phyloP scores from a whole-genome alignment of 2,888 invertebrate genomes.

The Bursaphelenchus okinawaensis region DNA sequence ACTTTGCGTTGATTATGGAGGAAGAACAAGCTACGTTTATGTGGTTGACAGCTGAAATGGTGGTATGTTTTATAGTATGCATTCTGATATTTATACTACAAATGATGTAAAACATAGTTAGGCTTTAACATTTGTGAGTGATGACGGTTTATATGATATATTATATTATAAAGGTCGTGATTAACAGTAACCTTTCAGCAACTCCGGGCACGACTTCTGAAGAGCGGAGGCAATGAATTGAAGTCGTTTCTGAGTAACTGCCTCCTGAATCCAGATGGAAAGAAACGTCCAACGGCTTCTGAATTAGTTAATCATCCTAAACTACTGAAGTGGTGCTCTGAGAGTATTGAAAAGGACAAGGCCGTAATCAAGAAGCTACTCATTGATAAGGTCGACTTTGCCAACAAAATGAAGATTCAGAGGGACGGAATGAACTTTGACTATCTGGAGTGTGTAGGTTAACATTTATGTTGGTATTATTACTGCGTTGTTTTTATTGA shows the following conservation, averaged over 20 bases:
- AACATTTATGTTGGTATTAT: neutral
- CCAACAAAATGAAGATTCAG: conserved; percentile 32
- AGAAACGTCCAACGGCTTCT: conserved; percentile 21
- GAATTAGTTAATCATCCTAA: conserved; percentile 20
- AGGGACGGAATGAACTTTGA: conserved; percentile 32
- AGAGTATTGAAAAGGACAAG: conserved; percentile 28
- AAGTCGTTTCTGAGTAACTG: conserved; percentile 28
- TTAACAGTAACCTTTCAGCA: conserved; percentile 37
- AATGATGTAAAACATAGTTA: no score
- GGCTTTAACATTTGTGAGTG: neutral
- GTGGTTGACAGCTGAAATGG: conserved; percentile 36
- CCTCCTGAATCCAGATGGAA: conserved; percentile 25
- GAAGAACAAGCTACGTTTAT: conserved; percentile 34
- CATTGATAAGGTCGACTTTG: conserved; percentile 36
- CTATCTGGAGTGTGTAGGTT: conserved; percentile 33
- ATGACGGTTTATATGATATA: neutral
- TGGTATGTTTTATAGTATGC: conserved; percentile 21
- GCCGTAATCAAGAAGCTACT: conserved; percentile 24
- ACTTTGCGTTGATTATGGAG: conserved; percentile 37
- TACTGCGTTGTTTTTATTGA: no score
- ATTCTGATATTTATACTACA: neutral
- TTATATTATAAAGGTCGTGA: neutral
- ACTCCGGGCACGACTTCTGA: conserved; percentile 37
- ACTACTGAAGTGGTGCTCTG: conserved; percentile 31
- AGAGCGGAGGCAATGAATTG: conserved; percentile 34